Conservation (phyloP, 2,888 invertebrate species). For the Galerucella nymphaeae region DNA sequence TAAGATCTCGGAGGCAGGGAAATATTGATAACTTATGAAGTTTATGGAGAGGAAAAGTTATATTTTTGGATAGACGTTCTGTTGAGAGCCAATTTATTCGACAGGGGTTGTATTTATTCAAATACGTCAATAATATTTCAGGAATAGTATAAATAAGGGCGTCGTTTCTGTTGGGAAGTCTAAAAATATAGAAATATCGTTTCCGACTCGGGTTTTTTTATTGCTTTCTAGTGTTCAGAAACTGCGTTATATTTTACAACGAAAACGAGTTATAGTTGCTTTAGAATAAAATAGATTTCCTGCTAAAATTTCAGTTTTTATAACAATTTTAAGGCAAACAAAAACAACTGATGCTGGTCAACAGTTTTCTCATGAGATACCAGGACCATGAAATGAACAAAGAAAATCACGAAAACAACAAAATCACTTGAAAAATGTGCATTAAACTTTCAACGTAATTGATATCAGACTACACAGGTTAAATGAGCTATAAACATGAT, state of each 20-base stretch:
- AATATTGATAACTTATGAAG: slow-evolving; percentile 46
- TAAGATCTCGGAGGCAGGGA: slow-evolving; percentile 39
- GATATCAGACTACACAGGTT: no score
- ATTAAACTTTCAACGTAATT: no score
- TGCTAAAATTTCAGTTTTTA: background rate
- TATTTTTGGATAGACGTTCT: slow-evolving; percentile 36
- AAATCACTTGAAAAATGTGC: no score
- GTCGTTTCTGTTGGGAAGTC: slow-evolving; percentile 23
- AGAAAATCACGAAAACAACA: no score
- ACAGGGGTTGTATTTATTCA: slow-evolving; percentile 35
- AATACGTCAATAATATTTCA: slow-evolving; percentile 36
- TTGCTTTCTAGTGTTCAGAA: slow-evolving; percentile 3
- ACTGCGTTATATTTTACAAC: background rate
- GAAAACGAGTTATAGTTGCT: background rate
- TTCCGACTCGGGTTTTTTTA: slow-evolving; percentile 29
- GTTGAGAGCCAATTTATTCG: slow-evolving; percentile 36
- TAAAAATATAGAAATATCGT: slow-evolving; percentile 27
- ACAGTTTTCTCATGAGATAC: no score
- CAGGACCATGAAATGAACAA: no score
- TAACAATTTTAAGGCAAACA: background rate
- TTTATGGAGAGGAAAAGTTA: slow-evolving; percentile 46
- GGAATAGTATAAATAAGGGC: slow-evolving; percentile 30
- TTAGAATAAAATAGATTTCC: background rate
- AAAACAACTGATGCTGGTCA: background rate
- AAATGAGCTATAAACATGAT: no score